Conservation (phyloP, 1,140 invertebrate genomes). For the Monomorium pharaonis region DNA sequence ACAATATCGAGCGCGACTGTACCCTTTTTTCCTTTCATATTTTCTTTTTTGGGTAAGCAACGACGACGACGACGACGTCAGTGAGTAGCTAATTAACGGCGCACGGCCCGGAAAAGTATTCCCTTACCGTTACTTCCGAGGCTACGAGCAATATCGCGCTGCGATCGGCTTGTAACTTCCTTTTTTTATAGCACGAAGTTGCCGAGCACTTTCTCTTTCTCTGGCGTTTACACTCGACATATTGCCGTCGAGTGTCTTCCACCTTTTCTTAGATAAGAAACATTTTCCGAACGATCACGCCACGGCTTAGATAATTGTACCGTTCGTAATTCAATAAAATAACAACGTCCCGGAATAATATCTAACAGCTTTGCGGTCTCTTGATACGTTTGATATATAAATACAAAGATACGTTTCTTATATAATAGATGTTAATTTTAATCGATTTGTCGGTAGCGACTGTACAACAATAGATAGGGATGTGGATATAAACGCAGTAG, state of each 20-base stretch:
- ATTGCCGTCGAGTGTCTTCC: neutral
- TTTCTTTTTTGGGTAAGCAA: neutral
- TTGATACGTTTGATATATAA: neutral
- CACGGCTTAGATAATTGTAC: neutral
- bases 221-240: neutral
- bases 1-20: neutral
- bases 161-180: slow-evolving; percentile 4
- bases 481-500: slow-evolving; percentile 19
- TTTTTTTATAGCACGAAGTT: neutral
- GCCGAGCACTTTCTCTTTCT: slow-evolving; percentile 15
- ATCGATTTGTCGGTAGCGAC: slow-evolving; percentile 2
- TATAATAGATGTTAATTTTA: slow-evolving; percentile 3
- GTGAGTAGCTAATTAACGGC: slow-evolving; percentile 55
- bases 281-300: neutral
- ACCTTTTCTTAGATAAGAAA: neutral
- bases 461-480: neutral
- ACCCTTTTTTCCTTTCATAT: neutral
- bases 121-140: slow-evolving; percentile 20
- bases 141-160: slow-evolving; percentile 9
- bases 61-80: neutral
- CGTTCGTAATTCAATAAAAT: slow-evolving; percentile 4
- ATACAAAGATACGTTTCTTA: neutral
- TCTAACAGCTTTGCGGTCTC: neutral
- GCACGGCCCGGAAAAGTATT: slow-evolving; percentile 14
- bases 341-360: neutral